These are phyloP conservation scores for Morpho helenor DNA, from an alignment of 2,888 invertebrate genomes.

Conservation along the genomic window DNA sequence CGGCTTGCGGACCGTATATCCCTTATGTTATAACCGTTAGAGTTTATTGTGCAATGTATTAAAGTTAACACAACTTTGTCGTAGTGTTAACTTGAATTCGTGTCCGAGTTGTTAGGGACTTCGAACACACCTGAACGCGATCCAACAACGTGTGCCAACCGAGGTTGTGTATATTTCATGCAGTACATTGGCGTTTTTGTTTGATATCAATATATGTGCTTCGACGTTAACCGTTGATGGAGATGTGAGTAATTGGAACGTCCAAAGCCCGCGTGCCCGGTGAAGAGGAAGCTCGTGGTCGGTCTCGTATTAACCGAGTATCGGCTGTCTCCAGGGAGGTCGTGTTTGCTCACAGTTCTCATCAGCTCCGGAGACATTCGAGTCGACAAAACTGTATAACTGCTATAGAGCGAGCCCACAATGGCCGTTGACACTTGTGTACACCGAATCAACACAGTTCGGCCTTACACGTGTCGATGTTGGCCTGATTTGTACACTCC, in stretches of 20 bases:
- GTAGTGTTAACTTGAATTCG: conserved; percentile 50
- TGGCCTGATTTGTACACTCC: too few relatives aligned
- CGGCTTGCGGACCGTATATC: background rate
- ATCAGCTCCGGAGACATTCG: conserved; percentile 31
- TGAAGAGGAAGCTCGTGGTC: conserved; percentile 26
- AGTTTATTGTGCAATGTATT: conserved; percentile 24
- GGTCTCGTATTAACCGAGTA: conserved; percentile 34
- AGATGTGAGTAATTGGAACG: background rate
- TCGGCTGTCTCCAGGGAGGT: conserved; percentile 47
- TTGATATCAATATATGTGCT: background rate
- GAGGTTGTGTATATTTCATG: background rate
- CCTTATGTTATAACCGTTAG: conserved; percentile 28
- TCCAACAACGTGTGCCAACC: conserved; percentile 6
- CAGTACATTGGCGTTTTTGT: conserved; percentile 19
- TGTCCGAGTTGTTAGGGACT: conserved; percentile 53
- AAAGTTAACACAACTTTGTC: conserved; percentile 31
- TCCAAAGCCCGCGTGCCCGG: too few relatives aligned
- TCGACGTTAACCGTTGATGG: conserved; percentile 16
- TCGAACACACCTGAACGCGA: conserved; percentile 33
- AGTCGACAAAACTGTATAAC: conserved; percentile 31
- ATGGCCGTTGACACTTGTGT: conserved; percentile 25
- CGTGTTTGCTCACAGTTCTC: conserved; percentile 32
- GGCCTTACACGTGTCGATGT: too few relatives aligned
- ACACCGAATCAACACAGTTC: background rate
- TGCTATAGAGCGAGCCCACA: conserved; percentile 29